phyloP scores from a whole-genome alignment of 2,888 invertebrate genomes.

The Caenorhabditis wallacei region DNA sequence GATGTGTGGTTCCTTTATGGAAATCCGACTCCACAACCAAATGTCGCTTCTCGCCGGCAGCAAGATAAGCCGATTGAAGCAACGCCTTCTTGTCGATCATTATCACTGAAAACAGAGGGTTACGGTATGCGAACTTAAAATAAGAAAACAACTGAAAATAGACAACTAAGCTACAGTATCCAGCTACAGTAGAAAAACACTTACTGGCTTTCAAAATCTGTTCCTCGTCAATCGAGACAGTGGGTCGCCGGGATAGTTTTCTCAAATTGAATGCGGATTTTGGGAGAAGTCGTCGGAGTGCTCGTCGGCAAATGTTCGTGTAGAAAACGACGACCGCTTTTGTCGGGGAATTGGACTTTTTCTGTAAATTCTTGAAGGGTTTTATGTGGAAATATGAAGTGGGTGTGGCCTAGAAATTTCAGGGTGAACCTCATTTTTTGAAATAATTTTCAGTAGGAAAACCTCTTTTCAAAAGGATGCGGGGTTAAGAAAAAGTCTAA shows the following conservation, averaged over 20 bases:
- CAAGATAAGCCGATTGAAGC: constrained; percentile 4
- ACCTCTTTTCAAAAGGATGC: too few species aligned
- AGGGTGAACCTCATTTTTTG: too few species aligned
- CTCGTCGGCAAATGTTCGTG: constrained; percentile 60
- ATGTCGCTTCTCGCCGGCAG: constrained; percentile 34
- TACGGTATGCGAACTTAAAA: not conserved
- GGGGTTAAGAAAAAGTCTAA: too few species aligned
- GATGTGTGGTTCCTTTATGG: constrained; percentile 57
- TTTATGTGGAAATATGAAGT: too few species aligned
- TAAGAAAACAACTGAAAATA: too few species aligned
- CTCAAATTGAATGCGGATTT: constrained; percentile 69
- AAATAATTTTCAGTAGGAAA: too few species aligned
- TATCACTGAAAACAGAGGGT: constrained; percentile 35
- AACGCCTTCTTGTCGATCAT: constrained; percentile 40
- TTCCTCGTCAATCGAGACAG: constrained; percentile 64
- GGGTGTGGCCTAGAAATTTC: not conserved
- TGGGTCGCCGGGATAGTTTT: constrained; percentile 71
- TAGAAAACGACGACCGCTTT: constrained; percentile 58
- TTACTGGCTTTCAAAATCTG: constrained; percentile 58
- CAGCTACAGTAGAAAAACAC: too few species aligned
- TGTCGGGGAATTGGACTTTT: constrained; percentile 41
- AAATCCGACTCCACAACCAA: constrained; percentile 56
- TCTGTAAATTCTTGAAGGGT: constrained; percentile 7
- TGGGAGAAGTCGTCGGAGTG: constrained; percentile 65
- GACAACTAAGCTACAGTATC: too few species aligned